Percentiles rank a stretch among this genome's conserved stretches.
Conservation (phyloP, 2,888 invertebrate species). For the Mamestra brassicae region DNA sequence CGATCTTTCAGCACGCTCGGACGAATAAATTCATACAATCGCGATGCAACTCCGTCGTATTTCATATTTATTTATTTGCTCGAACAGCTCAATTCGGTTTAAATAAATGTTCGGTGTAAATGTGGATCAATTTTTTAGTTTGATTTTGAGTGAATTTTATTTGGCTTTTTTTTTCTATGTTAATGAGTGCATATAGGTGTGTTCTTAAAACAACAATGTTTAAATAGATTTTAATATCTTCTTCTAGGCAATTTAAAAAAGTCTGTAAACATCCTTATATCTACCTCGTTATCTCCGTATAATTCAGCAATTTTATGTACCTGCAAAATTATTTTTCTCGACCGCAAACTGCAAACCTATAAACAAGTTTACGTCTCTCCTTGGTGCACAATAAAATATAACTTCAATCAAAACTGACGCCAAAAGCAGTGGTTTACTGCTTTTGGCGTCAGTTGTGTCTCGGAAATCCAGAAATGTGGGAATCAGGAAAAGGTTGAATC, state of each 20-base stretch:
- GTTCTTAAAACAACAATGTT: too few relatives aligned
- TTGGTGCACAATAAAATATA: slow-evolving; percentile 22
- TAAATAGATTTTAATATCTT: too few relatives aligned
- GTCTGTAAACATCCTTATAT: background rate
- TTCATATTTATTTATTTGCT: slow-evolving; percentile 30
- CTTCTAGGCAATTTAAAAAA: too few relatives aligned
- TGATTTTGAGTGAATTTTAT: background rate
- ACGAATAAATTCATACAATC: slow-evolving; percentile 27
- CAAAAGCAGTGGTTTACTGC: too few relatives aligned
- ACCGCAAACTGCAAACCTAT: slow-evolving; percentile 20
- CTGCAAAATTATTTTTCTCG: background rate
- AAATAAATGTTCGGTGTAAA: background rate
- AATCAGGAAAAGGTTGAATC: background rate
- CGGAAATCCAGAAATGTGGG: background rate
- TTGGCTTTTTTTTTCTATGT: too few relatives aligned
- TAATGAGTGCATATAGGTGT: too few relatives aligned
- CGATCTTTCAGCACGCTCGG: slow-evolving; percentile 17
- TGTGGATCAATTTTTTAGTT: background rate
- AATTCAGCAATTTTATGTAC: background rate
- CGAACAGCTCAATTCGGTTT: background rate
- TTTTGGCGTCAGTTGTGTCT: too few relatives aligned
- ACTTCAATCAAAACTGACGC: slow-evolving; percentile 27
- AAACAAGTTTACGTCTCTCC: slow-evolving; percentile 9
- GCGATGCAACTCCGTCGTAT: slow-evolving; percentile 11
- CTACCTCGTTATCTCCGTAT: background rate